Evolutionary conservation across 2,888 invertebrate genomes (phyloP).

Genomic region (Drosophila mimetica): DNA sequence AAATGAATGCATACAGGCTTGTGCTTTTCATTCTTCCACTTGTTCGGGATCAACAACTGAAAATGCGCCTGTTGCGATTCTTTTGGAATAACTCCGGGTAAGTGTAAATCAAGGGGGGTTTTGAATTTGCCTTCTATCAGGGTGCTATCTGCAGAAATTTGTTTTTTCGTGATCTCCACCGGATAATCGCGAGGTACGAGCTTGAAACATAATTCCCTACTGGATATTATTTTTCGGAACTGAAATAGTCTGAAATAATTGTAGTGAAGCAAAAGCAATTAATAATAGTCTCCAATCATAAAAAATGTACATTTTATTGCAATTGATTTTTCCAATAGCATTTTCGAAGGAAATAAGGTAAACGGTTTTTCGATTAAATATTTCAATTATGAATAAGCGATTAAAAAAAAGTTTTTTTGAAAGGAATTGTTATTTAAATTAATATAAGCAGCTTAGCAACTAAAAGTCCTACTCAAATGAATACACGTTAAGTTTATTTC

Average conservation of each 20-base stretch:
- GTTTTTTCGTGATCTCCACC: constrained; percentile 93
- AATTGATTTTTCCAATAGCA: background rate
- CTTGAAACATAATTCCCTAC: constrained; percentile 92
- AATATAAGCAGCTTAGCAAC: too few species aligned
- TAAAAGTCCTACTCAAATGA: too few species aligned
- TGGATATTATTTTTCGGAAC: constrained; percentile 94
- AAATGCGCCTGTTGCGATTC: constrained; percentile 94
- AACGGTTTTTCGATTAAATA: too few species aligned
- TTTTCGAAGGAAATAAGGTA: too few species aligned
- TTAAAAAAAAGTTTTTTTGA: too few species aligned
- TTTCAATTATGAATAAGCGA: too few species aligned
- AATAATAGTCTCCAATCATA: background rate
- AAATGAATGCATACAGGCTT: constrained; percentile 96
- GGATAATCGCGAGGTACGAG: constrained; percentile 93
- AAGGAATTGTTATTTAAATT: too few species aligned
- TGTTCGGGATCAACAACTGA: constrained; percentile 91
- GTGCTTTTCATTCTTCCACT: constrained; percentile 89
- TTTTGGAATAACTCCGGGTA: constrained; percentile 94
- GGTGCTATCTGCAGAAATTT: constrained; percentile 89
- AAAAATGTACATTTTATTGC: background rate
- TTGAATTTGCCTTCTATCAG: constrained; percentile 94
- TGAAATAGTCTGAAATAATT: constrained; percentile 92
- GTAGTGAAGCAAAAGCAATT: constrained; percentile 4
- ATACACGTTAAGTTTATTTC: background rate
- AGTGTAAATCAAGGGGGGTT: constrained; percentile 91